Evolutionary conservation across 2,888 invertebrate genomes (phyloP).

Genomic region (Aleiodes alternator): DNA sequence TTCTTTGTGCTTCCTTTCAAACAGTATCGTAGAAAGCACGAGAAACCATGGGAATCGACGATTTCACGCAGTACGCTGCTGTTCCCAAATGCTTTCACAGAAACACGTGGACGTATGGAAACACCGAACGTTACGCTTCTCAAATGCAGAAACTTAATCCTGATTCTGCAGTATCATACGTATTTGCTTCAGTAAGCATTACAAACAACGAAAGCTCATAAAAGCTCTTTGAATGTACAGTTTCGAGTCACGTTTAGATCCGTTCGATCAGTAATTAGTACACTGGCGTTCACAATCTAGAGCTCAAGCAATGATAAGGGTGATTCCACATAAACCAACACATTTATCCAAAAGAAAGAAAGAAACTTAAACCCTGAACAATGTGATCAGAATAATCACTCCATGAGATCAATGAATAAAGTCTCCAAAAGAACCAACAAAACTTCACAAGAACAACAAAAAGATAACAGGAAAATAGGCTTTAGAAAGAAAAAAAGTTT

Average conservation of each 20-base stretch:
- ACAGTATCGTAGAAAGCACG: too few relatives aligned
- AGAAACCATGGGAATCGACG: too few relatives aligned
- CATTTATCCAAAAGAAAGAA: not conserved
- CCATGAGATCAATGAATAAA: too few relatives aligned
- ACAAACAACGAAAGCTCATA: not conserved
- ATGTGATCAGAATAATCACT: too few relatives aligned
- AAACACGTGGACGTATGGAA: slow-evolving; percentile 17
- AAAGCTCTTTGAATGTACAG: not conserved
- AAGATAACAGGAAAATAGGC: too few relatives aligned
- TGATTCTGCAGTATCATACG: not conserved
- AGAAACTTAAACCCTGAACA: not conserved
- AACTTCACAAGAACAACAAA: too few relatives aligned
- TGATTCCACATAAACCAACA: slow-evolving; percentile 14
- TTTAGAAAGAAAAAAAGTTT: too few relatives aligned
- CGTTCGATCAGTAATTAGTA: slow-evolving; percentile 12
- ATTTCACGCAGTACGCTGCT: not conserved
- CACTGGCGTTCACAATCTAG: not conserved
- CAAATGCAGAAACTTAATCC: not conserved
- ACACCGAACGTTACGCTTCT: not conserved
- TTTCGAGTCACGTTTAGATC: not conserved
- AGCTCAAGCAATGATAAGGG: not conserved
- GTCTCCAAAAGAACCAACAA: too few relatives aligned
- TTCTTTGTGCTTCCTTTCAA: too few relatives aligned
- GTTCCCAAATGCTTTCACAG: slow-evolving; percentile 1
- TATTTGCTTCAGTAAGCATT: slow-evolving; percentile 1